phyloP scores from a whole-genome alignment of 2,888 invertebrate species.

The Incurvaria masculella region DNA sequence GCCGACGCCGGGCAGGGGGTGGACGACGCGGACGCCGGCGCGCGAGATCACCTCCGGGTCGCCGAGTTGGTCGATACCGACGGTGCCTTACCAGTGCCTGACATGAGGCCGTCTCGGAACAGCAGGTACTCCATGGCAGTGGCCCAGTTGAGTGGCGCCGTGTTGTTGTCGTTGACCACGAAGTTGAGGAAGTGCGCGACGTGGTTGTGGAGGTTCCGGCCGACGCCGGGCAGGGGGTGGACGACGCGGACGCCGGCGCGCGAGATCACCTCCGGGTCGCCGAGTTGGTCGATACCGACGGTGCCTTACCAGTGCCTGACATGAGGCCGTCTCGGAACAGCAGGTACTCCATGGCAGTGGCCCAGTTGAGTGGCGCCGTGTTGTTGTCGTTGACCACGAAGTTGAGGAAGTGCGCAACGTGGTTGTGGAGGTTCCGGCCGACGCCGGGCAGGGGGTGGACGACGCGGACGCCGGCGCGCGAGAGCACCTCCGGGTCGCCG shows the following conservation, averaged over 20 bases:
- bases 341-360: slow-evolving; percentile 87
- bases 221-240: slow-evolving; percentile 76
- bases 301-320: slow-evolving; percentile 83
- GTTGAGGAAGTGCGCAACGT: slow-evolving; percentile 75
- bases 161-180: slow-evolving; percentile 79
- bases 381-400: slow-evolving; percentile 83
- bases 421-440: slow-evolving; percentile 83
- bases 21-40: slow-evolving; percentile 64
- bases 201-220: slow-evolving; percentile 82
- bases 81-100: slow-evolving; percentile 80
- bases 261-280: slow-evolving; percentile 68
- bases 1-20: slow-evolving; percentile 77
- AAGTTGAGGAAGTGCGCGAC: slow-evolving; percentile 78
- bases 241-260: slow-evolving; percentile 63
- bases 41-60: slow-evolving; percentile 66
- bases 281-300: too few relatives aligned
- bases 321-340: slow-evolving; percentile 85
- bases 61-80: too few relatives aligned
- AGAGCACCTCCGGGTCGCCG: slow-evolving; percentile 71
- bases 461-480: slow-evolving; percentile 60
- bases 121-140: slow-evolving; percentile 89
- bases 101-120: slow-evolving; percentile 86
- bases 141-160: slow-evolving; percentile 85
- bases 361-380: slow-evolving; percentile 85
- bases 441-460: slow-evolving; percentile 76